These are phyloP conservation scores for Drosophila santomea DNA, from an alignment of 1,140 invertebrate genomes.

Conservation along the genomic window DNA sequence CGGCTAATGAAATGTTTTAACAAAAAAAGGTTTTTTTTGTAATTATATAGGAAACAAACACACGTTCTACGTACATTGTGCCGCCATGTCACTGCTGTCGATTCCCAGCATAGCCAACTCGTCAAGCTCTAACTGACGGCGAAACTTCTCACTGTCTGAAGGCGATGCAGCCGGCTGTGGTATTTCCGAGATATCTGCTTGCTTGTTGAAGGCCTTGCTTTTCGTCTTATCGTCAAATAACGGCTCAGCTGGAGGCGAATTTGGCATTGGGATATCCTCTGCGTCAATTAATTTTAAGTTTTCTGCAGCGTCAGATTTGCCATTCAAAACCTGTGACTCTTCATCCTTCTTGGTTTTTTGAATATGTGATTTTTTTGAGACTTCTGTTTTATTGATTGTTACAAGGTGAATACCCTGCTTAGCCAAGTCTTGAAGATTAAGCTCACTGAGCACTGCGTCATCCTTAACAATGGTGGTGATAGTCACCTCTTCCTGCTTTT, in stretches of 20 bases:
- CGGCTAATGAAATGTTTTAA: neutral
- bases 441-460: constrained; percentile 59
- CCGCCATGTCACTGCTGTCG: constrained; percentile 89
- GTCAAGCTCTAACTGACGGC: constrained; percentile 86
- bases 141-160: constrained; percentile 75
- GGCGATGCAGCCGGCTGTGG: constrained; percentile 69
- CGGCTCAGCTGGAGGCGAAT: constrained; percentile 26
- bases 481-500: constrained; percentile 35
- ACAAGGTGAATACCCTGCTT: constrained; percentile 79
- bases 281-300: constrained; percentile 35
- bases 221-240: constrained; percentile 10
- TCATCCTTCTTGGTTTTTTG: constrained; percentile 26
- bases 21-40: neutral
- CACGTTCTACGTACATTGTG: constrained; percentile 85
- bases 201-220: constrained; percentile 10
- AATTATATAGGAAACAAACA: neutral
- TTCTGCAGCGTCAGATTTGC: constrained; percentile 14
- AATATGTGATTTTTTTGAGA: constrained; percentile 23
- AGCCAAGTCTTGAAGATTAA: constrained; percentile 71
- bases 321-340: constrained; percentile 33
- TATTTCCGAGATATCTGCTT: constrained; percentile 59
- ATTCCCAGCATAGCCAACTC: constrained; percentile 90
- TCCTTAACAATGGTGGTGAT: constrained; percentile 74
- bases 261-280: constrained; percentile 67
- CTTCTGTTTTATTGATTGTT: constrained; percentile 59